Base-by-base conservation (phyloP, 2,113 vertebrate species). In the Syrmaticus mikado region DNA sequence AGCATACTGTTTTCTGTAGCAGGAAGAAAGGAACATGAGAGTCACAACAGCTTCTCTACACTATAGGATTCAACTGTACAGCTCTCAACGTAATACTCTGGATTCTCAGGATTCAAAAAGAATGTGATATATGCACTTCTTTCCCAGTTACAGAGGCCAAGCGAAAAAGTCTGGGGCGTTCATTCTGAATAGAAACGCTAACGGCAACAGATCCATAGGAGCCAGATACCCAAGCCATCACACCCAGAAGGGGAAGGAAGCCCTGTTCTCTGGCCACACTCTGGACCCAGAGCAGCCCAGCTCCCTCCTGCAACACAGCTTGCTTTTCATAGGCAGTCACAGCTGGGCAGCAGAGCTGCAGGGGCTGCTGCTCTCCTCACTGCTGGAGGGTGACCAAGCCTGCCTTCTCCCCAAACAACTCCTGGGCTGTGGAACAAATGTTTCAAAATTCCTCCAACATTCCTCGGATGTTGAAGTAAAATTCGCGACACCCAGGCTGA, bases 331-430 rank as follows among this genome's bases (percentile, higher is more conserved):
- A 86, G 70, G 67, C 50, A 65, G 43, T 77, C 25, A 62, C 41
- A 81, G 75, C 87, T 4, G 0, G 3, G 66, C 60, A 65, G 58
- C 41, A 82, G 66, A 87, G 52, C 25, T 87, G 22, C 11, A 11
- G 48, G 61, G 64, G 10, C 1, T 1, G 55, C 50, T 1, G 13
- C 32, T 11, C 0, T 1, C 34, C 48, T 25, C 2, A 0, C 18
- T 45, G 27, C 6, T 66, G 78, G 21, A 85, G 80, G 32, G 61
- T 57, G 86, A 73, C 25, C 55, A 66, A 58, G 11, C 60, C 25
- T 30, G 24, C 24, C 61, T 89, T 53, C 64, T 76, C 40, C 68
- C 73, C 7, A 6, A 77, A 53, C 22, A 21, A 58, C 25, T 85
- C 66, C 78, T 52, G 43, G 60, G 74, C 22, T 74, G 80, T 38